These are phyloP conservation scores for Battus philenor DNA, from an alignment of 1,140 invertebrate species.

Conservation along the genomic window DNA sequence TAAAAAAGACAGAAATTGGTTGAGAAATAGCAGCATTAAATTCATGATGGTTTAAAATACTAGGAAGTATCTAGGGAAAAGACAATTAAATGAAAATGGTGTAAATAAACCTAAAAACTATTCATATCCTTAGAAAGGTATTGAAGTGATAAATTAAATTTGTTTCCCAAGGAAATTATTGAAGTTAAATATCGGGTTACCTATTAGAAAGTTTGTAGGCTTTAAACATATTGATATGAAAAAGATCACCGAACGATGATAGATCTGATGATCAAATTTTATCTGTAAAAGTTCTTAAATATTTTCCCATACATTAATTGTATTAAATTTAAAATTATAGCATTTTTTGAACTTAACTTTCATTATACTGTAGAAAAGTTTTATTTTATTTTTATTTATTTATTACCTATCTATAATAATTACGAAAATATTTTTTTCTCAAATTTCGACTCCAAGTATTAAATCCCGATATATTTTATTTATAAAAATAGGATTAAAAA, in stretches of 20 bases:
- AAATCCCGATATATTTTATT: slow-evolving; percentile 9
- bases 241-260: slow-evolving; percentile 5
- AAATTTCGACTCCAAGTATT: slow-evolving; percentile 11
- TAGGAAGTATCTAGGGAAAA: slow-evolving; percentile 39
- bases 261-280: slow-evolving; percentile 18
- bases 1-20: no score
- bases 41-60: slow-evolving; percentile 5
- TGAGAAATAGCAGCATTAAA: neutral
- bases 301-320: neutral
- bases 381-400: neutral
- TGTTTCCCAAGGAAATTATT: slow-evolving; percentile 71
- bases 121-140: slow-evolving; percentile 71
- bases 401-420: neutral
- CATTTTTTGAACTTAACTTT: neutral
- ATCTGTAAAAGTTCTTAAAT: neutral
- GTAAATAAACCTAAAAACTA: slow-evolving; percentile 65
- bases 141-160: slow-evolving; percentile 63
- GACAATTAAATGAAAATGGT: no score
- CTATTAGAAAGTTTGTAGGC: slow-evolving; percentile 58
- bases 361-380: neutral
- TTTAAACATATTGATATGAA: slow-evolving; percentile 34
- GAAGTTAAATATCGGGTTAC: slow-evolving; percentile 65
- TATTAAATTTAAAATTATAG: neutral
- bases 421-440: neutral
- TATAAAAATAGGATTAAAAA: slow-evolving; percentile 1